phyloP scores from a whole-genome alignment of 2,797 vertebrate species.

The Amniataba percoides region DNA sequence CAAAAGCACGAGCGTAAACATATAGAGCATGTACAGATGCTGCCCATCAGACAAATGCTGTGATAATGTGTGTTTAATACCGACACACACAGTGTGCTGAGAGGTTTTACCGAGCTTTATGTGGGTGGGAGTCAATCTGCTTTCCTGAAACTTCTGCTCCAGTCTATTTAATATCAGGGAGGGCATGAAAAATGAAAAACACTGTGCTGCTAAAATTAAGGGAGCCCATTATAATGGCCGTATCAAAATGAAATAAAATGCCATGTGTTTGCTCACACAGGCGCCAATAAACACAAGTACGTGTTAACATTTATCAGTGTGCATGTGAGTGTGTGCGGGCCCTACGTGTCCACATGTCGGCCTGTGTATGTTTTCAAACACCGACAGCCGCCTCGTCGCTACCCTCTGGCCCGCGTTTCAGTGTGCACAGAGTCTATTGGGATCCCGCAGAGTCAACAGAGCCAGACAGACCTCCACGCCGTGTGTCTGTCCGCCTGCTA shows the following conservation, averaged over 20 bases:
- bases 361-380: slow-evolving; percentile 35
- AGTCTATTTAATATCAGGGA: slow-evolving; percentile 35
- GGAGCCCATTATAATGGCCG: slow-evolving; percentile 17
- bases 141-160: slow-evolving; percentile 34
- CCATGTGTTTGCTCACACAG: not conserved
- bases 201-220: slow-evolving; percentile 41
- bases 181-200: slow-evolving; percentile 38
- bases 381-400: slow-evolving; percentile 23
- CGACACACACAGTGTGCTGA: slow-evolving; percentile 2
- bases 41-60: not conserved
- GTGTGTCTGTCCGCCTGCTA: slow-evolving; percentile 62
- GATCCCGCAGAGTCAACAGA: slow-evolving; percentile 66
- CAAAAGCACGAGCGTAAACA: not conserved
- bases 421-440: slow-evolving; percentile 51
- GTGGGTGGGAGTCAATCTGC: slow-evolving; percentile 55
- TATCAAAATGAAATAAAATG: slow-evolving; percentile 28
- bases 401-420: slow-evolving; percentile 24
- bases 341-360: slow-evolving; percentile 14
- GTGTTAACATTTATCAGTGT: slow-evolving; percentile 29
- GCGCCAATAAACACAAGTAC: slow-evolving; percentile 17
- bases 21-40: not conserved
- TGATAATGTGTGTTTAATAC: slow-evolving; percentile 59
- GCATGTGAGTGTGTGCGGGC: not conserved
- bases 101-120: slow-evolving; percentile 22
- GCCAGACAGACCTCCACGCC: slow-evolving; percentile 60